Evolutionary conservation across 2,797 vertebrate species (phyloP).

Genomic region (Nothura maculosa): DNA sequence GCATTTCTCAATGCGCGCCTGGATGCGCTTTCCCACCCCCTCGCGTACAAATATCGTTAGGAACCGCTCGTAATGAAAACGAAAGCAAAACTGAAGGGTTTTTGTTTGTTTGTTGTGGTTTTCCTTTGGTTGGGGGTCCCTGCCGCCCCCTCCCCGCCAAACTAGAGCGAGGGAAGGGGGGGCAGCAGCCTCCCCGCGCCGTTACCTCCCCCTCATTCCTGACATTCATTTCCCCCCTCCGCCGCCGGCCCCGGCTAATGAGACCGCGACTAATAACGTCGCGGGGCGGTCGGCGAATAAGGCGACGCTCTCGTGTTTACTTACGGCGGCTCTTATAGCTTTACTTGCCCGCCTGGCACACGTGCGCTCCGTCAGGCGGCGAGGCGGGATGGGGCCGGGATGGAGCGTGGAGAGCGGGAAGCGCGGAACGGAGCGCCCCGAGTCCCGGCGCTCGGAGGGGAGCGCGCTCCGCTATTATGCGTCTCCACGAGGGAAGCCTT

Average conservation of each 20-base stretch:
- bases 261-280: background rate
- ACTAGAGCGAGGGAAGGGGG: background rate
- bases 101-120: no score
- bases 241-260: background rate
- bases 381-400: constrained; percentile 22
- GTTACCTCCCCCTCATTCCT: background rate
- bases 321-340: constrained; percentile 46
- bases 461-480: constrained; percentile 75
- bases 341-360: constrained; percentile 59
- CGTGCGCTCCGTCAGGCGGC: constrained; percentile 44
- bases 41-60: background rate
- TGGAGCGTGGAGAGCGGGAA: constrained; percentile 62
- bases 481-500: constrained; percentile 77
- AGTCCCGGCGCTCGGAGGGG: constrained; percentile 67
- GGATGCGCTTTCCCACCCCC: background rate
- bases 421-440: constrained; percentile 24
- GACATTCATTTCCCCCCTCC: background rate
- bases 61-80: background rate
- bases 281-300: background rate
- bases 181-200: background rate
- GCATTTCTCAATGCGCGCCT: background rate
- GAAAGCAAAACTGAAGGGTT: background rate
- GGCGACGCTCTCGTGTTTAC: background rate
- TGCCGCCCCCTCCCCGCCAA: background rate
- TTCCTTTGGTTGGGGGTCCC: background rate